Evolutionary conservation across 2,113 vertebrate genomes (phyloP).

Genomic region (Carassius carassius): DNA sequence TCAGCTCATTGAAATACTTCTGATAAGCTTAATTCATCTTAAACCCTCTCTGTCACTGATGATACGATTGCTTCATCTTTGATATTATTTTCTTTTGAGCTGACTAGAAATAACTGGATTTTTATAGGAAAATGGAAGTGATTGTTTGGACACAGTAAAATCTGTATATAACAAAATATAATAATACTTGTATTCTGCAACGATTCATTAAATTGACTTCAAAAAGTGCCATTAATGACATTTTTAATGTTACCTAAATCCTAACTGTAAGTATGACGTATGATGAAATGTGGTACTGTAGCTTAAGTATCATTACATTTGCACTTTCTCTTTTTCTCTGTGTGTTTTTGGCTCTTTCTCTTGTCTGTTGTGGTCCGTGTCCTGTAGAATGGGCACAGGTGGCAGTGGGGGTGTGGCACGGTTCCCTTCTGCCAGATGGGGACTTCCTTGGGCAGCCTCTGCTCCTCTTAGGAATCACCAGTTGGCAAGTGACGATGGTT

Average conservation of each 20-base stretch:
- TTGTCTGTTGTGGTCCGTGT: constrained; percentile 66
- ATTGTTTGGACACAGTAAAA: too few species aligned
- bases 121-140: too few species aligned
- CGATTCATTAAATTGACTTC: too few species aligned
- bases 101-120: too few species aligned
- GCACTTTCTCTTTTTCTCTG: not conserved
- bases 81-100: too few species aligned
- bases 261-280: too few species aligned
- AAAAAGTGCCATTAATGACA: too few species aligned
- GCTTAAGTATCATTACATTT: not conserved
- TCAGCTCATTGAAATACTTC: constrained; percentile 59
- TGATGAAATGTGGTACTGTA: too few species aligned
- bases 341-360: constrained; percentile 11
- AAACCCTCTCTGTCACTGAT: constrained; percentile 36
- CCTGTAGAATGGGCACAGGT: constrained; percentile 70
- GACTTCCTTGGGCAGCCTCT: constrained; percentile 60
- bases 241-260: too few species aligned
- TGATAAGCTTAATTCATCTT: constrained; percentile 42
- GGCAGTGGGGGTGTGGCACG: constrained; percentile 57
- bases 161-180: too few species aligned
- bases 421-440: constrained; percentile 60
- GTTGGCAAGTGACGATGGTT: constrained; percentile 17
- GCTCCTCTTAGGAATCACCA: constrained; percentile 58
- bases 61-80: not conserved
- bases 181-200: too few species aligned